These are phyloP conservation scores for Zaprionus ghesquierei DNA, from an alignment of 1,140 invertebrate genomes.

Conservation along the genomic window DNA sequence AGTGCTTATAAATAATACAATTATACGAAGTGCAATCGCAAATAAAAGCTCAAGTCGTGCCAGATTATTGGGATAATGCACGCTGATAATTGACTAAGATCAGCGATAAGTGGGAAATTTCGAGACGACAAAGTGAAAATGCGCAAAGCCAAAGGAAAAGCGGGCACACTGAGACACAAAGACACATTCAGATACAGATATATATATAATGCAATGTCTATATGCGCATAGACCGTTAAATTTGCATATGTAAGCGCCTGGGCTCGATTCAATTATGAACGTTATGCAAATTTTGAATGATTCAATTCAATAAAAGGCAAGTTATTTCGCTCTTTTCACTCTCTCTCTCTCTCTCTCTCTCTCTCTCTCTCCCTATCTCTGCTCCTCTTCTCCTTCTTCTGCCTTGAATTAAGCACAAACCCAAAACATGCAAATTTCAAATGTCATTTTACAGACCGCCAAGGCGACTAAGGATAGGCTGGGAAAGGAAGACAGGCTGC, in stretches of 20 bases:
- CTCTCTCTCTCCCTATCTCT: not conserved
- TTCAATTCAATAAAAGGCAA: constrained; percentile 53
- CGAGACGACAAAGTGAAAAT: too few species aligned
- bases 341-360: not conserved
- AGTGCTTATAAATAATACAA: constrained; percentile 29
- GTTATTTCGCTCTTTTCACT: not conserved
- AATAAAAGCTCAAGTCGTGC: not conserved
- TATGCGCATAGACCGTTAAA: not conserved
- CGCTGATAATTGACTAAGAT: not conserved
- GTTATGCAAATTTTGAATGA: constrained; percentile 29
- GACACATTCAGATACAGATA: not conserved
- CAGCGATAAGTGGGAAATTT: not conserved
- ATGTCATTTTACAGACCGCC: constrained; percentile 57
- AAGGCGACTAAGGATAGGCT: constrained; percentile 9
- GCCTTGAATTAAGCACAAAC: constrained; percentile 56
- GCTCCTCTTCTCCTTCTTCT: not conserved
- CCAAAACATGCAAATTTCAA: constrained; percentile 68
- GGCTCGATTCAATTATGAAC: constrained; percentile 21
- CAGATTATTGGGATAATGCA: not conserved
- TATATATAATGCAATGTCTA: not conserved
- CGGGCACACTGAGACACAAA: not conserved
- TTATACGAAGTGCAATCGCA: constrained; percentile 20
- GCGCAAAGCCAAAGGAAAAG: not conserved
- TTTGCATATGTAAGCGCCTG: constrained; percentile 1
- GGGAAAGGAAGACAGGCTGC: constrained; percentile 40